These are phyloP conservation scores for Pseudeuparius sepicola DNA, from an alignment of 2,888 invertebrate species.

Conservation along the genomic window DNA sequence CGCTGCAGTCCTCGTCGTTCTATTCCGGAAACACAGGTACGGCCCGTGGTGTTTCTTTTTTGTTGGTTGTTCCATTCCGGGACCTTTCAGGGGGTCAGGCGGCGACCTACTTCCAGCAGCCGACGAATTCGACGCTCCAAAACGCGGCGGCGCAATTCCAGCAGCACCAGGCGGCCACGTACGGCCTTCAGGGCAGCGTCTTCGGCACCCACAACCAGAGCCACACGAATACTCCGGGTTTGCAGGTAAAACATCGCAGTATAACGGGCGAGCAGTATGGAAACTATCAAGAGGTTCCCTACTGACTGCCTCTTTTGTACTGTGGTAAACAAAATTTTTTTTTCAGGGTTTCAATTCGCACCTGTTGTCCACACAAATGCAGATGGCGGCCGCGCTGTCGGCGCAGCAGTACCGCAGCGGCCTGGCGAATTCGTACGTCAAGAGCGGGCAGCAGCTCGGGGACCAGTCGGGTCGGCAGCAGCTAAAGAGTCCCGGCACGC, in stretches of 20 bases:
- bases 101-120: conserved; percentile 43
- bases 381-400: conserved; percentile 49
- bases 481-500: conserved; percentile 46
- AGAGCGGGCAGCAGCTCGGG: conserved; percentile 32
- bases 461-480: conserved; percentile 41
- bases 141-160: conserved; percentile 38
- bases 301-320: not conserved
- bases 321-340: not conserved
- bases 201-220: conserved; percentile 40
- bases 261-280: no score
- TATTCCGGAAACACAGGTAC: conserved; percentile 44
- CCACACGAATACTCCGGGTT: conserved; percentile 39
- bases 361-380: conserved; percentile 51
- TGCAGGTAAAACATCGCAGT: conserved; percentile 38
- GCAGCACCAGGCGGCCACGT: conserved; percentile 39
- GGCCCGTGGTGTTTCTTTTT: conserved; percentile 1
- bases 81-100: conserved; percentile 39
- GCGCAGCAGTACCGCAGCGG: conserved; percentile 56
- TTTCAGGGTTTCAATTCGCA: conserved; percentile 39
- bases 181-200: conserved; percentile 43
- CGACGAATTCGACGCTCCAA: conserved; percentile 38
- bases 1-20: conserved; percentile 42
- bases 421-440: conserved; percentile 41
- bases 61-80: no score
- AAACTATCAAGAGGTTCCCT: no score